Percentiles rank a stretch among this genome's conserved stretches.
Conservation (phyloP, 2,888 invertebrate species). For the Andricus quercusramuli region DNA sequence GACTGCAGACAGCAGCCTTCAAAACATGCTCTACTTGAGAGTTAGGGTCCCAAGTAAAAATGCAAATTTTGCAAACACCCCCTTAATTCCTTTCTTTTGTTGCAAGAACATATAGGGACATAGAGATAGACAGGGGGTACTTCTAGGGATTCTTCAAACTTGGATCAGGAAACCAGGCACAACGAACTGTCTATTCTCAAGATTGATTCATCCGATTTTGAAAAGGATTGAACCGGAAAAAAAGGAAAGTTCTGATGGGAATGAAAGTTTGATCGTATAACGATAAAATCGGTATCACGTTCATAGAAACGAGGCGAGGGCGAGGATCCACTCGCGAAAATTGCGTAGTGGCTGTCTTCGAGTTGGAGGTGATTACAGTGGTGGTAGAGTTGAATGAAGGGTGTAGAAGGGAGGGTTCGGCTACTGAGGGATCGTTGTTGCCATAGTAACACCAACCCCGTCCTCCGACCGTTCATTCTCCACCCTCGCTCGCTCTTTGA, state of each 20-base stretch:
- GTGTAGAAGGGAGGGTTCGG: constrained; percentile 73
- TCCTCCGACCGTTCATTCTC: constrained; percentile 65
- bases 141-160: too few relatives aligned
- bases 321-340: constrained; percentile 47
- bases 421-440: constrained; percentile 78
- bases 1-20: too few relatives aligned
- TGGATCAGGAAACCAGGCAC: too few relatives aligned
- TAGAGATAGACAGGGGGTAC: too few relatives aligned
- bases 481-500: constrained; percentile 55
- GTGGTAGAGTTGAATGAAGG: constrained; percentile 68
- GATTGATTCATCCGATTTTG: too few relatives aligned
- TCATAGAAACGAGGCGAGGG: constrained; percentile 37
- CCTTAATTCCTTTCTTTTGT: too few relatives aligned
- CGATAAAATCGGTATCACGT: constrained; percentile 43
- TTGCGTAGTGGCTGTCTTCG: constrained; percentile 52
- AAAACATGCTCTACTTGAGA: too few relatives aligned
- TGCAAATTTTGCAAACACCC: too few relatives aligned
- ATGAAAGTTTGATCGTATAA: not conserved
- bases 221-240: constrained; percentile 46
- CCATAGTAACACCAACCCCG: constrained; percentile 74
- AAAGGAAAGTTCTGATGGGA: constrained; percentile 38
- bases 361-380: constrained; percentile 68
- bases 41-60: too few relatives aligned
- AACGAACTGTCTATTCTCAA: too few relatives aligned
- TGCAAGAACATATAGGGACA: too few relatives aligned